Percentiles rank a stretch among this genome's conserved stretches.
These are phyloP conservation scores for Plodia interpunctella DNA, from an alignment of 1,140 invertebrate species.

Conservation along the genomic window DNA sequence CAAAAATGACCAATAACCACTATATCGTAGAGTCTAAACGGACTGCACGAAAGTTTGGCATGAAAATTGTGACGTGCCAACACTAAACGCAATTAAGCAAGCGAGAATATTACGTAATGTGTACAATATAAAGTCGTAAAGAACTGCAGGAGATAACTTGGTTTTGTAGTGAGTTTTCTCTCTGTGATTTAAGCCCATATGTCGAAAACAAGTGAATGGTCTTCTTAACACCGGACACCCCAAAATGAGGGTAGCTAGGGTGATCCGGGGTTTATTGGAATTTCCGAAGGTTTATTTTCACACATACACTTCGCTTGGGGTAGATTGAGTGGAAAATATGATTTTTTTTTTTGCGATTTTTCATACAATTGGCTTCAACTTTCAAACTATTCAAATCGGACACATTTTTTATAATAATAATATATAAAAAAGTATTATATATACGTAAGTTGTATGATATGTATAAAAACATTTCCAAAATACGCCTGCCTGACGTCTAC, in stretches of 20 bases:
- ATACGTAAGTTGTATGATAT: too few species aligned
- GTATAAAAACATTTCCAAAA: too few species aligned
- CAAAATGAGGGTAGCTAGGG: conserved; percentile 55
- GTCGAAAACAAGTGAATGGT: conserved; percentile 62
- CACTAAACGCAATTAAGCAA: conserved; percentile 3
- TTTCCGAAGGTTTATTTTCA: conserved; percentile 59
- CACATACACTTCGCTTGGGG: conserved; percentile 25
- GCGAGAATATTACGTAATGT: conserved; percentile 23
- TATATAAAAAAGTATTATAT: too few species aligned
- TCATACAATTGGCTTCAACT: too few species aligned
- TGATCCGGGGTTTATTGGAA: conserved; percentile 58
- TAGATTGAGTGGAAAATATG: conserved; percentile 43
- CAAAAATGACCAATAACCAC: conserved; percentile 24
- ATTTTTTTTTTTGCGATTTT: too few species aligned
- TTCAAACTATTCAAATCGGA: too few species aligned
- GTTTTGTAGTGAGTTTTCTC: conserved; percentile 19
- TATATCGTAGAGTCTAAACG: conserved; percentile 9
- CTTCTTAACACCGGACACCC: conserved; percentile 67
- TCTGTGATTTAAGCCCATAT: conserved; percentile 59
- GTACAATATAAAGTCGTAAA: conserved; percentile 8
- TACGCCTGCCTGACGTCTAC: too few species aligned
- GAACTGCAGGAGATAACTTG: conserved; percentile 4
- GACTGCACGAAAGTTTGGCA: conserved; percentile 3
- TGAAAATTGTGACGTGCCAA: conserved; percentile 12
- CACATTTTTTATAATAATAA: too few species aligned